A percentile compares a stretch with the other conserved stretches of the same genome.
Evolutionary conservation across 2,888 invertebrate genomes (phyloP).

Genomic region (Spilosoma lubricipeda): DNA sequence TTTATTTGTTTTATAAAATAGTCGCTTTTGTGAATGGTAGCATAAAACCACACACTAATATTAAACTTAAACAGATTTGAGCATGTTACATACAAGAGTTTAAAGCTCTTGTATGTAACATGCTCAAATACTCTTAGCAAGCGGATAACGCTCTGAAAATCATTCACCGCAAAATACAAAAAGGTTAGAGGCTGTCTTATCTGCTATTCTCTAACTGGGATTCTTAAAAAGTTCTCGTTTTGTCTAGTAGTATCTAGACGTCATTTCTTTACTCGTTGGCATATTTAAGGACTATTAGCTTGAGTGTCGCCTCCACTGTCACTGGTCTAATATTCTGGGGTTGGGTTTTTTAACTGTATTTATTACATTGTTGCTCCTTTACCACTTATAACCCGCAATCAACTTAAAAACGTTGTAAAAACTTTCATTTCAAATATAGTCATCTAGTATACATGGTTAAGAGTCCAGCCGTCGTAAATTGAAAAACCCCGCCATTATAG

Average conservation of each 20-base stretch:
- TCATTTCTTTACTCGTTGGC: background rate
- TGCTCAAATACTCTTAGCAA: no score
- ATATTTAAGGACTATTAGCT: background rate
- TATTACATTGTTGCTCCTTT: background rate
- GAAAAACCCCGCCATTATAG: conserved; percentile 17
- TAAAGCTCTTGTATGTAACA: no score
- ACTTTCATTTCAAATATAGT: conserved; percentile 2
- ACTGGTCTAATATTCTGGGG: background rate
- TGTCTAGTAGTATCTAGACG: background rate
- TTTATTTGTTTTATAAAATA: conserved; percentile 5
- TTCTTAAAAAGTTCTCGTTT: background rate
- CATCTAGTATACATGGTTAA: background rate
- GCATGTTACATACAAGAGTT: background rate
- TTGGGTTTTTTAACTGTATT: background rate
- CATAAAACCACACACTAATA: background rate
- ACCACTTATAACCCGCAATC: background rate
- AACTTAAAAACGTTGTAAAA: background rate
- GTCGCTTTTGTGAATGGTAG: background rate
- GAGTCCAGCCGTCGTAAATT: conserved; percentile 5
- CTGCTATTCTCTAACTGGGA: background rate
- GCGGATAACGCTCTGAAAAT: background rate
- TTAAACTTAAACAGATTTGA: background rate
- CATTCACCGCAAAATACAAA: background rate
- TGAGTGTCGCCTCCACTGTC: background rate
- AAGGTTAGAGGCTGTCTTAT: background rate